Evolutionary conservation across 2,888 invertebrate genomes (phyloP).

Genomic region (Chydorus sphaericus): DNA sequence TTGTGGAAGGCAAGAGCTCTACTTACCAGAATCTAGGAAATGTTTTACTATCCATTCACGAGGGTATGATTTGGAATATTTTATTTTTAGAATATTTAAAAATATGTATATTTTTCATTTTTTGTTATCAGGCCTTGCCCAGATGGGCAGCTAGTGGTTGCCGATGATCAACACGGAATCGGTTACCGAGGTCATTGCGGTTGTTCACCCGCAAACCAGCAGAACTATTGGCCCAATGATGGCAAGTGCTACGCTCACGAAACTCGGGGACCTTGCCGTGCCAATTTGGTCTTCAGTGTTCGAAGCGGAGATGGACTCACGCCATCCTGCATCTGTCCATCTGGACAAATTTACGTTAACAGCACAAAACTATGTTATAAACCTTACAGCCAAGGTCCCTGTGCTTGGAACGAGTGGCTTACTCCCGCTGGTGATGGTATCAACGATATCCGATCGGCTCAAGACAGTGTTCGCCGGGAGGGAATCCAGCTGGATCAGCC

Average conservation of each 20-base stretch:
- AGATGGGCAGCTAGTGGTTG: constrained; percentile 55
- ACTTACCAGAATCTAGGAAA: constrained; percentile 52
- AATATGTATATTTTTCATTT: background rate
- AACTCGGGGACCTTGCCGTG: constrained; percentile 20
- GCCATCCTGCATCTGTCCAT: constrained; percentile 36
- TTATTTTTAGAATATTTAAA: background rate
- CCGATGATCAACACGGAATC: constrained; percentile 68
- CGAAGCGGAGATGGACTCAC: constrained; percentile 19
- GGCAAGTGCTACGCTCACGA: constrained; percentile 21
- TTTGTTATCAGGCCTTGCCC: constrained; percentile 45
- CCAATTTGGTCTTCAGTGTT: constrained; percentile 16
- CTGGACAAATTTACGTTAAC: constrained; percentile 47
- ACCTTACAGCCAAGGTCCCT: constrained; percentile 62
- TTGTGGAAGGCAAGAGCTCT: constrained; percentile 57
- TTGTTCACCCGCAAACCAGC: constrained; percentile 31
- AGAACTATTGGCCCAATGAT: constrained; percentile 20
- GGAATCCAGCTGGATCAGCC: background rate
- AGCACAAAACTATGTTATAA: constrained; percentile 48
- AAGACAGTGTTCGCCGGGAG: background rate
- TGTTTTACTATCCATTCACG: constrained; percentile 64
- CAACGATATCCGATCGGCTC: background rate
- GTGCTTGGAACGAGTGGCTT: constrained; percentile 52
- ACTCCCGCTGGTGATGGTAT: constrained; percentile 32
- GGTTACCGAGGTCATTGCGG: constrained; percentile 70
- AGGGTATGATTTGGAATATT: constrained; percentile 29